phyloP scores from a whole-genome alignment of 1,140 invertebrate genomes.

The Cotesia vestalis region DNA sequence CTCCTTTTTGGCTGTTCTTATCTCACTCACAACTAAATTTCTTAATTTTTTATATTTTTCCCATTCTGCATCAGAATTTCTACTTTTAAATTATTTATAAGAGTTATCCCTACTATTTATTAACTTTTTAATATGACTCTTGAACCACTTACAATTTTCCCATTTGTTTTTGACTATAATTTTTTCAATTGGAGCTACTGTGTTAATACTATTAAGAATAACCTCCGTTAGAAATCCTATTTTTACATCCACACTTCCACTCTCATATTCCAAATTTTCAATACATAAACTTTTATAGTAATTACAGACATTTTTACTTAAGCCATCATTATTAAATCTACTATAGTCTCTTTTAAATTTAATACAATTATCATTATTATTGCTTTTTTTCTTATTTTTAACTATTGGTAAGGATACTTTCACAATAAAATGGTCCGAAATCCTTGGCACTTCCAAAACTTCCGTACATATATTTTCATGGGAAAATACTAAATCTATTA shows the following conservation, averaged over 20 bases:
- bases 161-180: not conserved
- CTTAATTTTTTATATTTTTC: not conserved
- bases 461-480: slow-evolving; percentile 9
- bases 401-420: not conserved
- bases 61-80: not conserved
- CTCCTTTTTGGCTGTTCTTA: not conserved
- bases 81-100: not conserved
- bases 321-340: no score
- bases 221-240: no score
- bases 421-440: slow-evolving; percentile 31
- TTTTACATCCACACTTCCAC: no score
- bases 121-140: not conserved
- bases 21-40: not conserved
- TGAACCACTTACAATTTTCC: slow-evolving; percentile 11
- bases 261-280: no score
- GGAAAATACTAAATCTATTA: slow-evolving; percentile 31
- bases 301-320: no score
- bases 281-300: no score
- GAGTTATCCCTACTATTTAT: not conserved
- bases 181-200: no score
- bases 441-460: slow-evolving; percentile 13
- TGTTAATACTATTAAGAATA: no score
- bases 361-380: not conserved
- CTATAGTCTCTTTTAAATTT: slow-evolving; percentile 14
- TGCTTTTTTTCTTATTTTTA: not conserved